phyloP scores from a whole-genome alignment of 2,797 vertebrate genomes.

The Danio jaintianensis region DNA sequence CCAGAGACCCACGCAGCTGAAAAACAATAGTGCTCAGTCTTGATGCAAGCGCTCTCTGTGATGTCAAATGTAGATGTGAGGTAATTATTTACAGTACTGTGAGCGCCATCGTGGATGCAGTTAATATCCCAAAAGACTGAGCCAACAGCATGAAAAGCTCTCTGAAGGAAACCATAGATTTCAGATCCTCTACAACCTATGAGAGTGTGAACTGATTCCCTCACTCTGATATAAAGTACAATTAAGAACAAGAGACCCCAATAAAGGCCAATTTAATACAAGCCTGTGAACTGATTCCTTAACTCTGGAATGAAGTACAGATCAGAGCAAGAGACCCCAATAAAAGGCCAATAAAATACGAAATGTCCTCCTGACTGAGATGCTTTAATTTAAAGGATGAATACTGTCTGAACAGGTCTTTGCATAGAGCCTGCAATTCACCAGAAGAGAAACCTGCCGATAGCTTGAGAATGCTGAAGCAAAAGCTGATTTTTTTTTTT shows the following conservation, averaged over 20 bases:
- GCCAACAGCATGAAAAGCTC: slow-evolving; percentile 26
- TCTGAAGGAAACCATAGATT: slow-evolving; percentile 49
- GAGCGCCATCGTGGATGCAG: background rate
- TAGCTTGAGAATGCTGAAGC: background rate
- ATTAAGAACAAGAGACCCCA: slow-evolving; percentile 52
- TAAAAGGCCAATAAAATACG: slow-evolving; percentile 8
- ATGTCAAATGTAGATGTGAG: slow-evolving; percentile 15
- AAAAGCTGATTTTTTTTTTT: background rate
- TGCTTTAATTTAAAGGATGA: slow-evolving; percentile 24
- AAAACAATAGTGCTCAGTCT: slow-evolving; percentile 12
- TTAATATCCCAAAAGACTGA: slow-evolving; percentile 21
- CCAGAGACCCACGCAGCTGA: slow-evolving; percentile 34
- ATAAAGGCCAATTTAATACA: background rate
- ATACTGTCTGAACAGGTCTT: slow-evolving; percentile 12
- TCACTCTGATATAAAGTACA: slow-evolving; percentile 53
- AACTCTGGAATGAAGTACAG: too few species aligned
- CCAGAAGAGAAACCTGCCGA: too few species aligned
- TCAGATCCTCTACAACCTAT: slow-evolving; percentile 32
- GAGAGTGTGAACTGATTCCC: slow-evolving; percentile 49
- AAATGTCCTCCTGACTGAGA: slow-evolving; percentile 6
- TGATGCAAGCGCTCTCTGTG: slow-evolving; percentile 18
- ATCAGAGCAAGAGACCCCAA: too few species aligned
- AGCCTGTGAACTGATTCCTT: too few species aligned
- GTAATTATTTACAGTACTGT: slow-evolving; percentile 39
- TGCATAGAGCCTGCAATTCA: too few species aligned